Percentiles rank a stretch among this genome's conserved stretches.
These are phyloP conservation scores for Brachyhypopomus occidentalis DNA, from an alignment of 2,113 vertebrate genomes.

Conservation along the genomic window DNA sequence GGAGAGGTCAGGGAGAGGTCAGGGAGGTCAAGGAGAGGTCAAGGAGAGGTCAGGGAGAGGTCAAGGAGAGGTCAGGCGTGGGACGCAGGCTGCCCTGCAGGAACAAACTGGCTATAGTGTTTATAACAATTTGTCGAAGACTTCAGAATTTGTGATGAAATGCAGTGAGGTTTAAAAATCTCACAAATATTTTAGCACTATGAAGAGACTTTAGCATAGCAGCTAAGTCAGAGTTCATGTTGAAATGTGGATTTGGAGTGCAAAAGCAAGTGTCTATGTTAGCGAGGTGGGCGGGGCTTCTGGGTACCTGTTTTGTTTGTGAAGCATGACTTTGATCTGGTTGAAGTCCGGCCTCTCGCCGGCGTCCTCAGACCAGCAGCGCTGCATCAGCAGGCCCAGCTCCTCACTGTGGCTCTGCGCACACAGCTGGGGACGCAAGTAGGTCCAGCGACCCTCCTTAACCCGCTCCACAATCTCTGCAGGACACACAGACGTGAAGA, in stretches of 20 bases:
- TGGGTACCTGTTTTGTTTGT: constrained; percentile 82
- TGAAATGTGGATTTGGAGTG: too few relatives aligned
- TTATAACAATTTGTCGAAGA: too few relatives aligned
- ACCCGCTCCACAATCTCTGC: constrained; percentile 84
- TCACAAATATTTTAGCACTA: too few relatives aligned
- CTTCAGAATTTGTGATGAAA: too few relatives aligned
- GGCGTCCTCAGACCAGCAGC: constrained; percentile 86
- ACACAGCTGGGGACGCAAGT: constrained; percentile 80
- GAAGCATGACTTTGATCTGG: constrained; percentile 84
- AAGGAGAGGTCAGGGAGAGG: too few relatives aligned
- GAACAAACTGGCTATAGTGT: too few relatives aligned
- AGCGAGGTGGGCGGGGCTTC: not conserved
- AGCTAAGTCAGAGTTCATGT: too few relatives aligned
- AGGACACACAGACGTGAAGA: not conserved
- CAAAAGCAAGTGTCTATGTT: too few relatives aligned
- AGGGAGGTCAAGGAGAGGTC: not conserved
- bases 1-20: not conserved
- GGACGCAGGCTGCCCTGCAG: too few relatives aligned
- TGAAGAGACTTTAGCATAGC: too few relatives aligned
- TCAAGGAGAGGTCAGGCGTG: not conserved
- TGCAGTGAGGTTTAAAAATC: too few relatives aligned
- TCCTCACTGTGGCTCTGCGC: constrained; percentile 82
- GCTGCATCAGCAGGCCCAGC: constrained; percentile 85
- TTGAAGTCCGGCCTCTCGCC: constrained; percentile 85
- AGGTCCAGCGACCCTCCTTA: constrained; percentile 66